A percentile compares a stretch with the other conserved stretches of the same genome.
phyloP scores from a whole-genome alignment of 1,140 invertebrate species.

The Drosophila mojavensis region DNA sequence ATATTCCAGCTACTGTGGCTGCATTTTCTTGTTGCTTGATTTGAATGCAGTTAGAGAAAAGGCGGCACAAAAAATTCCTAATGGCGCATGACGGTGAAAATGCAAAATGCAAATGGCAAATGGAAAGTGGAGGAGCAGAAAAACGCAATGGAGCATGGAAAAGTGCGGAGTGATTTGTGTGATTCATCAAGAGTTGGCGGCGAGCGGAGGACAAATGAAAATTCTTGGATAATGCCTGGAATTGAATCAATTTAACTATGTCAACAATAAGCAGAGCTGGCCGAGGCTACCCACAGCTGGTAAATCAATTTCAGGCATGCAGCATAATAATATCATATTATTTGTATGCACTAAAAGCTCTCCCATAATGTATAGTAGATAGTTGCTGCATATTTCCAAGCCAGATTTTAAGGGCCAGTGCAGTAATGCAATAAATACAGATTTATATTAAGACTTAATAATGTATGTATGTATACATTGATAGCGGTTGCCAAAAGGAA shows the following conservation, averaged over 20 bases:
- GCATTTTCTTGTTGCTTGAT: conserved; percentile 9
- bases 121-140: conserved; percentile 34
- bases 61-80: conserved; percentile 19
- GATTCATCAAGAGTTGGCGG: not conserved
- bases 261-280: not conserved
- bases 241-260: not conserved
- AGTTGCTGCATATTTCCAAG: not conserved
- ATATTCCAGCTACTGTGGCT: not conserved
- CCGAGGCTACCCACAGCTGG: too few species aligned
- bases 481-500: not conserved
- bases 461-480: conserved; percentile 9
- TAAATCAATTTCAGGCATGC: too few species aligned
- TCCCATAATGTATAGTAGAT: too few species aligned
- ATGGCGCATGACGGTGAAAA: conserved; percentile 42
- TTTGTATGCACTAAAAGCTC: not conserved
- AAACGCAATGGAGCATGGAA: conserved; percentile 17
- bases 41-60: conserved; percentile 1
- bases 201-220: not conserved
- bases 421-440: conserved; percentile 2
- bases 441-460: conserved; percentile 6
- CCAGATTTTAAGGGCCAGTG: not conserved
- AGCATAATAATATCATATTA: not conserved
- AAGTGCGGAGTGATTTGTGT: conserved; percentile 21
- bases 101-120: conserved; percentile 62
- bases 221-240: conserved; percentile 7